Conservation (phyloP, 2,888 invertebrate genomes). For the Monoplex corrugatus region DNA sequence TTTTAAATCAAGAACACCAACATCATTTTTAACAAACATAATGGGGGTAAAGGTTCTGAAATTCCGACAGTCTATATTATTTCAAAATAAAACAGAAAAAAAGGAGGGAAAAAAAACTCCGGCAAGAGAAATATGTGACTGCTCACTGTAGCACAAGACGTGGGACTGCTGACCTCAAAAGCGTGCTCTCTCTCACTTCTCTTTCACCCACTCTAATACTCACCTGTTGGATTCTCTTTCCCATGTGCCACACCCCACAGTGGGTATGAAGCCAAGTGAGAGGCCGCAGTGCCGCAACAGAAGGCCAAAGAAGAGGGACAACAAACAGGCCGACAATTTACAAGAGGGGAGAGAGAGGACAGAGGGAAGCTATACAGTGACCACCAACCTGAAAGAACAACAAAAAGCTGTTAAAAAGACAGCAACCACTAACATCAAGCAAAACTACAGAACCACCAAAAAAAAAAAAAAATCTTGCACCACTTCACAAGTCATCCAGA, state of each 20-base stretch:
- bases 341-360: neutral
- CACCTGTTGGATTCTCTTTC: neutral
- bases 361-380: neutral
- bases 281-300: neutral
- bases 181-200: neutral
- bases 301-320: neutral
- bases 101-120: no score
- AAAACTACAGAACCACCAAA: neutral
- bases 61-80: no score
- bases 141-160: no score
- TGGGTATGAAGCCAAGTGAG: no score
- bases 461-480: neutral
- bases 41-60: no score
- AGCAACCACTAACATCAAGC: neutral
- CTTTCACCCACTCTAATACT: constrained; percentile 24
- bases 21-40: no score
- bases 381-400: constrained; percentile 38
- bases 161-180: no score
- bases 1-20: no score
- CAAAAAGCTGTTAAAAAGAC: neutral
- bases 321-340: neutral
- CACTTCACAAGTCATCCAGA: neutral
- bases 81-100: no score
- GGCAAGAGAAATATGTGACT: no score
- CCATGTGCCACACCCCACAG: neutral